Base-by-base conservation (phyloP, 2,888 invertebrate species). In the Synanthedon tipuliformis region DNA sequence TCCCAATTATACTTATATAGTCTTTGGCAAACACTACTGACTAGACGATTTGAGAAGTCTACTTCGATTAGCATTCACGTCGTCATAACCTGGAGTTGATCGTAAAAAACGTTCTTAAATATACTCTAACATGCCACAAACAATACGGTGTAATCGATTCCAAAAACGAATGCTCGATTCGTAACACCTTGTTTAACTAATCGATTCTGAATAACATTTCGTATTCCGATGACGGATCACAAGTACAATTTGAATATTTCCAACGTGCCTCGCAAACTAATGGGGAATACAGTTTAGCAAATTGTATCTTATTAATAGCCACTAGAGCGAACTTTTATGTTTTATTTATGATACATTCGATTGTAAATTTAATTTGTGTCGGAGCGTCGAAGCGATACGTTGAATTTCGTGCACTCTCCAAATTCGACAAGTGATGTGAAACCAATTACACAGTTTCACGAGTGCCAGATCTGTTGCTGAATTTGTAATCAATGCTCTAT, bases 231-330 rank as follows among this genome's bases (percentile, higher is more conserved):
- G 73, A 74, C 78, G 73, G 66, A 61, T 65, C 71, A 71, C 78
- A 71, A 77, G 15, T 76, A 77, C 75, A 68, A 84, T 86, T 84
- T 83, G 83, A 85, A 85, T 86, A 83, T 79, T 78, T 78, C 72
- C 71, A 75, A 75, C 71, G 69, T 72, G 66, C 65, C 56, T 59
- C 66, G 82, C 75, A 81, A 81, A 78, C 78, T 81, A 80, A 81
- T 78, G 68, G 64, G 60, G 61, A 51, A 59, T 68, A 73, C 75
- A 79, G 80, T 80, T 82, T 78, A 81, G 78, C 79, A 73, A 77
- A 79, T 78, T 78, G 78, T 81, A 73, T 71, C 75, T 78, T 73
- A 69, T 69, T 68, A 61, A 56, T 59, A 53, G 51, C 40, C 41
- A 41, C 48, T 50, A 40, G 27, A 34, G 61, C 65, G 63, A 55